Base-by-base conservation (phyloP, 2,797 vertebrate species). In the Alosa sapidissima region DNA sequence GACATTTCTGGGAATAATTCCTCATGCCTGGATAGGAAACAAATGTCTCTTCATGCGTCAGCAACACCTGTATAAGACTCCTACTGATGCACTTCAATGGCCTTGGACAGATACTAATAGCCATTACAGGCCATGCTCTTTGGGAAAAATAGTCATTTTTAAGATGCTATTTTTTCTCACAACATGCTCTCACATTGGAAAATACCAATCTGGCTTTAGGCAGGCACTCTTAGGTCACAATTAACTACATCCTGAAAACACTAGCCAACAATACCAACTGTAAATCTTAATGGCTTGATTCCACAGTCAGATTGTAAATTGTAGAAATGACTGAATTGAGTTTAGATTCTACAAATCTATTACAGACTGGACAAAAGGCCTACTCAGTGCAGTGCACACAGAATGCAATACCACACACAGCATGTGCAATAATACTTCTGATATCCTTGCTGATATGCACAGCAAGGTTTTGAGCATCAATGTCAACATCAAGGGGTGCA, bases 401-500 rank as follows among this genome's bases (percentile, higher is more conserved):
- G 49, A 51, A 9, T 8, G 60, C 60, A 91, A 90, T 87, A 90
- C 72, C 52, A 87, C 90, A 62, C 33, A 72, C 33, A 33, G 41
- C 19, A 45, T 78, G 41, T 47, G 16, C 68, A 78, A 45, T 14
- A 78, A 45, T 78, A 78, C 72, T 19, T 78, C 36, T 78, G 72
- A 78, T 55, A 55, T 5, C 54, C 54, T 55, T 55, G 19, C 54
- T 55, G 54, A 55, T 78, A 47, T 91, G 88, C 91, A 86, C 86
- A 87, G 84, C 81, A 54, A 89, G 82, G 87, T 89, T 93, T 92
- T 93, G 92, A 92, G 89, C 84, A 90, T 88, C 91, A 92, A 93
- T 93, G 91, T 91, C 89, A 85, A 92, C 91, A 91, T 93, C 89
- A 94, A 93, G 91, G 87, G 87, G 83, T 85, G 52, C 87, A 88